Conservation (phyloP, 2,797 vertebrate genomes). For the Microchirus variegatus region DNA sequence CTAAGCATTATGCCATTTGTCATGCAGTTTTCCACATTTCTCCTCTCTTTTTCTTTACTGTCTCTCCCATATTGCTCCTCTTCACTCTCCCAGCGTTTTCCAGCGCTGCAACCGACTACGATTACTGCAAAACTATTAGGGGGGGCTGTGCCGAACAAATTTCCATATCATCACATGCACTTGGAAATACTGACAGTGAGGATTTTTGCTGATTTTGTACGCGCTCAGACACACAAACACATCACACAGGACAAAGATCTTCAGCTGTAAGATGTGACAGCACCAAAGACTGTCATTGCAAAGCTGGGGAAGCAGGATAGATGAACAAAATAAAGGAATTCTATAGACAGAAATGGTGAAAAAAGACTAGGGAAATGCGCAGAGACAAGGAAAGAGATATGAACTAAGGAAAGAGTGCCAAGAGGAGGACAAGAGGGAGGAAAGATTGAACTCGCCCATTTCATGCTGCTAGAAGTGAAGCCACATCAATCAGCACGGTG, state of each 20-base stretch:
- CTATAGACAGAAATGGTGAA: constrained; percentile 24
- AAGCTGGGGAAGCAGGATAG: constrained; percentile 13
- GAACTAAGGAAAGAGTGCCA: constrained; percentile 12
- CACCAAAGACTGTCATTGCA: constrained; percentile 23
- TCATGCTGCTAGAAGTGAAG: constrained; percentile 39
- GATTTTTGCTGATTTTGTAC: constrained; percentile 50
- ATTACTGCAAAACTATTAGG: constrained; percentile 64
- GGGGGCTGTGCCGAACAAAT: constrained; percentile 55
- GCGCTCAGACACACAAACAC: not conserved
- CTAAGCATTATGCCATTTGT: constrained; percentile 71
- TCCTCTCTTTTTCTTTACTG: constrained; percentile 51
- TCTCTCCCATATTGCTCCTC: constrained; percentile 44
- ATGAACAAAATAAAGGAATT: constrained; percentile 35
- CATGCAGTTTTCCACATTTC: constrained; percentile 62
- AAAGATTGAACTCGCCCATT: constrained; percentile 36
- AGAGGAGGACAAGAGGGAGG: constrained; percentile 13
- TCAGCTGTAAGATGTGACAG: constrained; percentile 18
- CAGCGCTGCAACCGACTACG: constrained; percentile 45
- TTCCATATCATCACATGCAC: constrained; percentile 69
- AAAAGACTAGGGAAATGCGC: constrained; percentile 11
- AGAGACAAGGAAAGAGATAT: constrained; percentile 29
- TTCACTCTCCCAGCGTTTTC: constrained; percentile 32
- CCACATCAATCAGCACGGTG: constrained; percentile 64
- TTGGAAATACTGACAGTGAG: constrained; percentile 64
- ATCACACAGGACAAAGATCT: constrained; percentile 24